A percentile compares a stretch with the other conserved stretches of the same genome.
These are phyloP conservation scores for Cyanistes caeruleus DNA, from an alignment of 2,113 vertebrate genomes.

Conservation along the genomic window DNA sequence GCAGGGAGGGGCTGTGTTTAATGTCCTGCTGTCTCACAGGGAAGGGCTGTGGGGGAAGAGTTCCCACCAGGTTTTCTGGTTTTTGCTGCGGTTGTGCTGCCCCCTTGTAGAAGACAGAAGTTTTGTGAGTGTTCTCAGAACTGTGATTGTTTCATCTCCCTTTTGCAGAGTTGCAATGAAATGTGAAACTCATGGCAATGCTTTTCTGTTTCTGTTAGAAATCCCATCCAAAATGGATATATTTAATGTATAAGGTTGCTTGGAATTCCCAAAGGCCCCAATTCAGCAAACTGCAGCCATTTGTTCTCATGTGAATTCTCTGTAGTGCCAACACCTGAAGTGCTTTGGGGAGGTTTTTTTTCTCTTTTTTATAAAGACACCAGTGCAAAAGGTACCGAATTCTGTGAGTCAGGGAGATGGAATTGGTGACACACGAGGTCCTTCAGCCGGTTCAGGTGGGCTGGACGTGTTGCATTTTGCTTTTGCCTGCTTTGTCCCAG, in stretches of 20 bases:
- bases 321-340: not conserved
- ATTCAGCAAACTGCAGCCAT: not conserved
- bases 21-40: not conserved
- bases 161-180: not conserved
- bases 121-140: not conserved
- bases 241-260: not conserved
- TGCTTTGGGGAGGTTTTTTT: not conserved
- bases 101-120: conserved; percentile 6
- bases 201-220: conserved; percentile 14
- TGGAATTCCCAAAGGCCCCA: not conserved
- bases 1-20: not conserved
- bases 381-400: not conserved
- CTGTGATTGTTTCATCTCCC: not conserved
- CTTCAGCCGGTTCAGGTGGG: not conserved
- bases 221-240: not conserved
- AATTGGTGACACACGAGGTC: not conserved
- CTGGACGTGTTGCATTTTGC: not conserved
- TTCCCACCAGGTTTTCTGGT: not conserved
- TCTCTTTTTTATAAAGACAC: accelerated
- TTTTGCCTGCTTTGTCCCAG: not conserved
- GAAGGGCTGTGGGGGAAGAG: not conserved
- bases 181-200: not conserved
- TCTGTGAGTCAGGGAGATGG: not conserved
- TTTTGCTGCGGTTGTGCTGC: not conserved
- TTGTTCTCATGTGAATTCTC: not conserved